Percentiles rank a stretch among this genome's conserved stretches.
Evolutionary conservation across 2,113 vertebrate species (phyloP).

Genomic region (Coturnix japonica): DNA sequence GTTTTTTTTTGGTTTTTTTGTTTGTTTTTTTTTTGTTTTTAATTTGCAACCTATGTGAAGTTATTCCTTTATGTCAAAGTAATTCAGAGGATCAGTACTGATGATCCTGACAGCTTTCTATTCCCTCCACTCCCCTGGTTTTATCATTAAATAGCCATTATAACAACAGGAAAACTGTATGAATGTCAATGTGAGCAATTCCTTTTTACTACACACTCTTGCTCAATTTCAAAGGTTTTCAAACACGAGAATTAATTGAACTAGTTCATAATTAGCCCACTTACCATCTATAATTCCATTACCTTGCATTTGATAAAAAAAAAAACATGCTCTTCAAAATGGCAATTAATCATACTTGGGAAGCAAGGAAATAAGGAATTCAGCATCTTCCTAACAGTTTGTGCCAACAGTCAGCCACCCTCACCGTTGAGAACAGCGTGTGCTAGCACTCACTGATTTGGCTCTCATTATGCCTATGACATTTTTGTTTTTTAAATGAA

Average conservation of each 20-base stretch:
- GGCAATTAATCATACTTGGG: conserved; percentile 17
- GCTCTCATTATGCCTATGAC: background rate
- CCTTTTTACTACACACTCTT: background rate
- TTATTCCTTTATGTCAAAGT: background rate
- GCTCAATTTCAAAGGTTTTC: background rate
- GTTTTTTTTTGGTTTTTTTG: background rate
- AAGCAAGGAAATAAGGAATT: conserved; percentile 35
- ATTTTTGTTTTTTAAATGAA: background rate
- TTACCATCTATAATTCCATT: background rate
- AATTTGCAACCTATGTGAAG: background rate
- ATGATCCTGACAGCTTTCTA: background rate
- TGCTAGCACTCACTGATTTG: conserved; percentile 27
- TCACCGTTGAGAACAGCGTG: conserved; percentile 25
- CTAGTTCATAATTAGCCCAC: background rate
- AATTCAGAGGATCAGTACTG: background rate
- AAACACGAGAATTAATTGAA: background rate
- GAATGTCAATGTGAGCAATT: background rate
- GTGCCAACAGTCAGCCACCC: conserved; percentile 18
- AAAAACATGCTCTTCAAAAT: background rate
- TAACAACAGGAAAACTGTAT: background rate
- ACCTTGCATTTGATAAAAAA: conserved; percentile 26
- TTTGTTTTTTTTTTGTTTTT: background rate
- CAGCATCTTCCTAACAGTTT: background rate
- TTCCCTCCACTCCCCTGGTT: accelerated
- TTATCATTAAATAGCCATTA: background rate